Conservation (phyloP, 2,888 invertebrate species). For the Neuroscelio doddi region DNA sequence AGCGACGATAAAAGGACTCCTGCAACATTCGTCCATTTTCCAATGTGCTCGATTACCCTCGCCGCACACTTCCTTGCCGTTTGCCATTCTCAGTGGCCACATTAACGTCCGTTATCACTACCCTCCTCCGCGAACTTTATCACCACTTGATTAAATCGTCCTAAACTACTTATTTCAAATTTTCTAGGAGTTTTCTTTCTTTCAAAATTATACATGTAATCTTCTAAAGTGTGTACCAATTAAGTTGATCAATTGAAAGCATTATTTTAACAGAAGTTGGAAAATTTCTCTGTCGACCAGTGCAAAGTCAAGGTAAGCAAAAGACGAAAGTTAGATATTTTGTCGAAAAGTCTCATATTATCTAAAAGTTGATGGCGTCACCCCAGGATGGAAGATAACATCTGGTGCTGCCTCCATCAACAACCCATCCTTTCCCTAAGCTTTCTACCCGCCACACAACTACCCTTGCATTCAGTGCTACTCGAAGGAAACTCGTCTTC, state of each 20-base stretch:
- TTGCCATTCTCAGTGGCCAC: constrained; percentile 25
- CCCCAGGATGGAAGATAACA: constrained; percentile 66
- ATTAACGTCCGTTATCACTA: constrained; percentile 46
- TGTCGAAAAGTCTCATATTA: constrained; percentile 68
- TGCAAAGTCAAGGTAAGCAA: constrained; percentile 17
- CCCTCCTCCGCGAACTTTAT: constrained; percentile 51
- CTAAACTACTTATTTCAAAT: neutral
- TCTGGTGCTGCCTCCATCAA: constrained; percentile 68
- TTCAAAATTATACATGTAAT: no score
- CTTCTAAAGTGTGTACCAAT: constrained; percentile 15
- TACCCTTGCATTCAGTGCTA: constrained; percentile 50
- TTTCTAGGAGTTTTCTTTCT: no score
- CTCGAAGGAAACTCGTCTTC: constrained; percentile 67
- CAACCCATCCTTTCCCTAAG: constrained; percentile 55
- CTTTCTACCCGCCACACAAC: constrained; percentile 48
- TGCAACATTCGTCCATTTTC: constrained; percentile 44
- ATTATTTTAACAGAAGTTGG: constrained; percentile 18
- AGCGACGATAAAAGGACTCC: constrained; percentile 55
- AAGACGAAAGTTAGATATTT: constrained; percentile 64
- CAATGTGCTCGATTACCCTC: constrained; percentile 38
- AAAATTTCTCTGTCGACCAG: constrained; percentile 15
- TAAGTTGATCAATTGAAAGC: no score
- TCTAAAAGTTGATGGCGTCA: constrained; percentile 68
- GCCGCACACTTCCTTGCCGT: neutral
- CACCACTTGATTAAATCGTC: constrained; percentile 61